Evolutionary conservation across 2,797 vertebrate species (phyloP).

Genomic region (Galagoides demidoff): DNA sequence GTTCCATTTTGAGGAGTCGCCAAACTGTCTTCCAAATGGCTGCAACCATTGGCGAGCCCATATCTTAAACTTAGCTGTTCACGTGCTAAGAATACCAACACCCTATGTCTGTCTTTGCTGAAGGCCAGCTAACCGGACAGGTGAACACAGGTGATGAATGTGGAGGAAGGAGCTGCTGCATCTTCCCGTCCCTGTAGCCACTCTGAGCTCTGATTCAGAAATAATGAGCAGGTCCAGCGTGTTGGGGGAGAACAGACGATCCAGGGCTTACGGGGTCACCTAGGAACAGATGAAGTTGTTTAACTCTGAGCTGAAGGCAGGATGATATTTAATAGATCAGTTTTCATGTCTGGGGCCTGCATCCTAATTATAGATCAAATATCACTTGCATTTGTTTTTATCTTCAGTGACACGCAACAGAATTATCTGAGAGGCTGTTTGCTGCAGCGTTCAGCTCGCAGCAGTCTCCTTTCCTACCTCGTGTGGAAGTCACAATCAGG

Average conservation of each 20-base stretch:
- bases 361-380: slow-evolving; percentile 66
- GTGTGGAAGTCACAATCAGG: slow-evolving; percentile 14
- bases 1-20: neutral
- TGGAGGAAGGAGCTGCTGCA: neutral
- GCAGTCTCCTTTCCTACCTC: slow-evolving; percentile 34
- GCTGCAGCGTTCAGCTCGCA: neutral
- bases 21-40: neutral
- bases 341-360: slow-evolving; percentile 34
- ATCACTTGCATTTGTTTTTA: slow-evolving; percentile 70
- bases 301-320: slow-evolving; percentile 41
- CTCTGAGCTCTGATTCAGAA: neutral
- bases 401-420: slow-evolving; percentile 52
- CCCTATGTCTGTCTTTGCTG: neutral
- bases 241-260: slow-evolving; percentile 1
- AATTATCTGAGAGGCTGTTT: slow-evolving; percentile 66
- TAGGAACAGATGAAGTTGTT: slow-evolving; percentile 76
- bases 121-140: slow-evolving; percentile 44
- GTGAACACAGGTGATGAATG: slow-evolving; percentile 12
- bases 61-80: neutral
- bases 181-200: slow-evolving; percentile 22
- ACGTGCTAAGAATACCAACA: neutral
- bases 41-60: neutral
- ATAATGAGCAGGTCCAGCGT: neutral
- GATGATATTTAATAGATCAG: slow-evolving; percentile 63
- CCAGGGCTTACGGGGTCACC: neutral